Percentiles rank a stretch among this genome's conserved stretches.
Evolutionary conservation across 2,113 vertebrate species (phyloP).

Genomic region (Sturnus vulgaris): DNA sequence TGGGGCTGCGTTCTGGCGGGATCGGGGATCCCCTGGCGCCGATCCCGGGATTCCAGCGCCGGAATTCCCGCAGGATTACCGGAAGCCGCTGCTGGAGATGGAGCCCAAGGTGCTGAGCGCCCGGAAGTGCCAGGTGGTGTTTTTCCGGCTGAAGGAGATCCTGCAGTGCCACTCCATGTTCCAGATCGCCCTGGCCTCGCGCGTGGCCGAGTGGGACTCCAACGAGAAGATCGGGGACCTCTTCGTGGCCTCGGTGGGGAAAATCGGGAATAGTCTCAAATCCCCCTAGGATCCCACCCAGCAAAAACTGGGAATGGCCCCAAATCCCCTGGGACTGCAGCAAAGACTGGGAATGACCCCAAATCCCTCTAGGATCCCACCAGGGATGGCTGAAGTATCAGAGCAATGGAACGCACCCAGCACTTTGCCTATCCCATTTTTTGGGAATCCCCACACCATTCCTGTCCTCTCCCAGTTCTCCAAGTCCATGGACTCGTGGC

Average conservation of each 20-base stretch:
- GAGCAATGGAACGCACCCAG: too few species aligned
- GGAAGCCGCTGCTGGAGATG: constrained; percentile 85
- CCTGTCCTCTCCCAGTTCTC: constrained; percentile 80
- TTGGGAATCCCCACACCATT: neutral
- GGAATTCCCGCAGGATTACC: constrained; percentile 80
- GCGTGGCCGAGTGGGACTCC: constrained; percentile 89
- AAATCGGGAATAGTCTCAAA: rapidly evolving
- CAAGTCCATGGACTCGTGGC: constrained; percentile 84
- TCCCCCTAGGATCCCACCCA: rapidly evolving
- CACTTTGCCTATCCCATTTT: neutral
- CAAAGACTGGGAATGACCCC: too few species aligned
- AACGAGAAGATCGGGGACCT: constrained; percentile 91
- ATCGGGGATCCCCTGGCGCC: rapidly evolving
- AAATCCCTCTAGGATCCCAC: neutral
- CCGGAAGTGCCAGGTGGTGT: constrained; percentile 86
- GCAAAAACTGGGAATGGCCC: rapidly evolving
- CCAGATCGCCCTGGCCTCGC: constrained; percentile 90
- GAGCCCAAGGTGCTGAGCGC: constrained; percentile 87
- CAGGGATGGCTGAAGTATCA: neutral
- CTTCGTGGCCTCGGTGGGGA: constrained; percentile 89
- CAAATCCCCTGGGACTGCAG: too few species aligned
- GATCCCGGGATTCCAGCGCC: neutral
- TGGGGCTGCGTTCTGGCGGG: neutral
- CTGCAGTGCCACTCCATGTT: constrained; percentile 97
- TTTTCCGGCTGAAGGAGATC: constrained; percentile 87